These are phyloP conservation scores for Copidosoma floridanum DNA, from an alignment of 1,140 invertebrate genomes.

Conservation along the genomic window DNA sequence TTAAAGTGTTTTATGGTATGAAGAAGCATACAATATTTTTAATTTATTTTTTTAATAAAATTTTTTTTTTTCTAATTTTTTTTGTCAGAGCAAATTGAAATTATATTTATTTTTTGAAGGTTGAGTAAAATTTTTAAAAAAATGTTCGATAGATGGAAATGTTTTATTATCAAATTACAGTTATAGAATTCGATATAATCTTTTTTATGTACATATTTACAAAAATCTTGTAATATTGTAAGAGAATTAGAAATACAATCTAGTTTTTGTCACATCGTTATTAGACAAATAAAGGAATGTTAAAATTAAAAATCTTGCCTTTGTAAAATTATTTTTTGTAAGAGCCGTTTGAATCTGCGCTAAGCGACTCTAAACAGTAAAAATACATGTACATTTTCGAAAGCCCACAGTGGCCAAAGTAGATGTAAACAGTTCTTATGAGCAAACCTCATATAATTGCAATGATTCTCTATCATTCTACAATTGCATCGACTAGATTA, in stretches of 20 bases:
- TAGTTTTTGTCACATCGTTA: constrained; percentile 10
- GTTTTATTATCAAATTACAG: constrained; percentile 18
- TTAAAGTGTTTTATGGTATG: not conserved
- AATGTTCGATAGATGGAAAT: constrained; percentile 20
- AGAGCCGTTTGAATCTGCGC: no score
- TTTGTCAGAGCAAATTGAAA: not conserved
- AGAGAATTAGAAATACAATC: constrained; percentile 14
- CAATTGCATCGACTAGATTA: constrained; percentile 25
- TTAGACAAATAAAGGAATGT: constrained; percentile 44
- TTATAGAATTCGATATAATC: constrained; percentile 23
- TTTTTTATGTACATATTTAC: constrained; percentile 45
- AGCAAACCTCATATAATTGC: constrained; percentile 12
- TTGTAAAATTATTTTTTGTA: not conserved
- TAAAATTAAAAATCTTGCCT: constrained; percentile 32
- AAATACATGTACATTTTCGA: no score
- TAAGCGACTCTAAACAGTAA: no score
- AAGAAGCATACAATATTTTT: not conserved
- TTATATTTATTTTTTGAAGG: not conserved
- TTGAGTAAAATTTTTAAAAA: constrained; percentile 3
- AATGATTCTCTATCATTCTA: constrained; percentile 4
- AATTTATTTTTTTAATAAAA: not conserved
- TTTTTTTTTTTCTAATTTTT: not conserved
- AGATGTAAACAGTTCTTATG: no score
- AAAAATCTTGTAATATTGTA: constrained; percentile 21
- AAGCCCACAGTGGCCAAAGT: no score